phyloP scores from a whole-genome alignment of 2,113 vertebrate species.

The Sander lucioperca region DNA sequence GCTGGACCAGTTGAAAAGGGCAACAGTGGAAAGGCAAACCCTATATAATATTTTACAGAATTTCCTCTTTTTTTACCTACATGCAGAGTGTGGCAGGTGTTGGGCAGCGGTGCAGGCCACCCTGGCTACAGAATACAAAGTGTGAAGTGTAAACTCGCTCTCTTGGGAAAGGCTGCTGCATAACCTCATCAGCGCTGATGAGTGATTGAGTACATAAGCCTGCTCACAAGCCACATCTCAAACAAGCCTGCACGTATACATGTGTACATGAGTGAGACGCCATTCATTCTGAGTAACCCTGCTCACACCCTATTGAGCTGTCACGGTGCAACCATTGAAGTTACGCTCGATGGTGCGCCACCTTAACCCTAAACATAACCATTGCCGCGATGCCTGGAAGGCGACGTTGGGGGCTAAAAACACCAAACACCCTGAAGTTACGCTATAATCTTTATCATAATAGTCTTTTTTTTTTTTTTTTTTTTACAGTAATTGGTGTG shows the following conservation, averaged over 20 bases:
- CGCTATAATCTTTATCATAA: constrained; percentile 51
- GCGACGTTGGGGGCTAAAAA: too few relatives aligned
- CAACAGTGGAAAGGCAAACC: constrained; percentile 39
- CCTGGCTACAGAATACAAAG: constrained; percentile 19
- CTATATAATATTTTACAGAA: constrained; percentile 40
- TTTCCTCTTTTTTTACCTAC: constrained; percentile 61
- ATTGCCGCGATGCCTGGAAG: too few relatives aligned
- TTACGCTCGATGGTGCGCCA: not conserved
- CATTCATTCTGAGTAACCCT: constrained; percentile 59
- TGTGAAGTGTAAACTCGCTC: constrained; percentile 38
- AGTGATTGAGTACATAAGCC: constrained; percentile 64
- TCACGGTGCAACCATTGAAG: constrained; percentile 47
- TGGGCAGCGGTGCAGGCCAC: constrained; percentile 43
- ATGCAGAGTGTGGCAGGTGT: constrained; percentile 45
- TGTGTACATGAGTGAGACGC: constrained; percentile 37
- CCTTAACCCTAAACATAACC: too few relatives aligned
- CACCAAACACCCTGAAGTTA: constrained; percentile 6
- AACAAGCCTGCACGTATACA: constrained; percentile 15
- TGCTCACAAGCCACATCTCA: constrained; percentile 65
- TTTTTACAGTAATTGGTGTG: constrained; percentile 41
- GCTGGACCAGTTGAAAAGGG: not conserved
- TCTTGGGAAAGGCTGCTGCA: constrained; percentile 34
- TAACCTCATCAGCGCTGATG: constrained; percentile 48
- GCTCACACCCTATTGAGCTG: constrained; percentile 63
- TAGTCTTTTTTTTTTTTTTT: constrained; percentile 10